phyloP scores from a whole-genome alignment of 2,113 vertebrate genomes.

The Alces alces region DNA sequence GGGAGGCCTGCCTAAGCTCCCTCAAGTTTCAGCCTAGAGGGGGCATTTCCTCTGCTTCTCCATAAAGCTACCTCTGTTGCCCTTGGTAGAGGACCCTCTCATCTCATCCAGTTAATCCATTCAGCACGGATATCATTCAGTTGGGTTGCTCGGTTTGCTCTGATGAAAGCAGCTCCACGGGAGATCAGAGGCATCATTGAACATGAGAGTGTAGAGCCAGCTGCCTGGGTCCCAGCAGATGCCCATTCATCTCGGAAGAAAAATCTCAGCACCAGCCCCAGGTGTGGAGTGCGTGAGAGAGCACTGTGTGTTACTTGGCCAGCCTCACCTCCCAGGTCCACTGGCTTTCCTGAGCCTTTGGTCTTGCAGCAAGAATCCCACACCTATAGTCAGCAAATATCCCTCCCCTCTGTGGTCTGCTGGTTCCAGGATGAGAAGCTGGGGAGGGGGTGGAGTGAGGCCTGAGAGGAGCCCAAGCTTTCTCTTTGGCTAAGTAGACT shows the following conservation, averaged over 20 bases:
- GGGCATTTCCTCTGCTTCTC: background rate
- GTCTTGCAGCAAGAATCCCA: background rate
- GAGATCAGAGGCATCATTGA: background rate
- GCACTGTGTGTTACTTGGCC: background rate
- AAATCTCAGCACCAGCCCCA: background rate
- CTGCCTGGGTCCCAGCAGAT: background rate
- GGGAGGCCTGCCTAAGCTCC: background rate
- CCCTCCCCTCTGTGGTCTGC: background rate
- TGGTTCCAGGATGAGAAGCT: background rate
- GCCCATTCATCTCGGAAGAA: background rate
- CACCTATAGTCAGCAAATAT: background rate
- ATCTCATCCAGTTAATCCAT: background rate
- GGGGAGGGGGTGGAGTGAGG: constrained; percentile 8
- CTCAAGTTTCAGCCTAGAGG: background rate
- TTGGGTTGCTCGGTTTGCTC: background rate
- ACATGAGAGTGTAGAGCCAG: background rate
- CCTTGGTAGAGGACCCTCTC: background rate
- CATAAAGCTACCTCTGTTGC: background rate
- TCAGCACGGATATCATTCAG: background rate
- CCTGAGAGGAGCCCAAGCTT: constrained; percentile 49
- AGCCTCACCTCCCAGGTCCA: background rate
- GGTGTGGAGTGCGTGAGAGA: too few relatives aligned
- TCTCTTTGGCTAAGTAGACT: constrained; percentile 70
- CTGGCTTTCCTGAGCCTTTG: background rate
- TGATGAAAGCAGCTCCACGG: background rate